Conservation (phyloP, 2,888 invertebrate genomes). For the Seira ritae region DNA sequence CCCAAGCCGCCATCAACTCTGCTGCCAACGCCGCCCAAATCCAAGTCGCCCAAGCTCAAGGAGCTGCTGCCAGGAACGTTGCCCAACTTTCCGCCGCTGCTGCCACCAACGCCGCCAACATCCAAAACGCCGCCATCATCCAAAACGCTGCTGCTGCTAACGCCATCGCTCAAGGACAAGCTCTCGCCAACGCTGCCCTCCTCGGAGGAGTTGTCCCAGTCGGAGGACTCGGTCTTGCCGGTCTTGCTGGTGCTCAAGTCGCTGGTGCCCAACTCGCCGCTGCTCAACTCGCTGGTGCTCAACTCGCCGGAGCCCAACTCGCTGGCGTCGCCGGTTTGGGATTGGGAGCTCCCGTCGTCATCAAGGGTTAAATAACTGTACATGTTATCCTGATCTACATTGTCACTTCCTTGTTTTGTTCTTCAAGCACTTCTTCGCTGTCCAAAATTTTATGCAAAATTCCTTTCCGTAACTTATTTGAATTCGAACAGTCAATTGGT, state of each 20-base stretch:
- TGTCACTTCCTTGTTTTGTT: no score
- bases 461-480: no score
- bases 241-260: background rate
- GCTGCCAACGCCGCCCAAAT: background rate
- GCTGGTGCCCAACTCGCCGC: background rate
- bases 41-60: background rate
- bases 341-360: no score
- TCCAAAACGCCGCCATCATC: background rate
- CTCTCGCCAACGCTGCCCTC: background rate
- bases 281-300: no score
- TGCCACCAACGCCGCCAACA: background rate
- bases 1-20: background rate
- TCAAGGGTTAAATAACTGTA: no score
- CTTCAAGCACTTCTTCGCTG: no score
- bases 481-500: no score
- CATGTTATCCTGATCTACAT: no score
- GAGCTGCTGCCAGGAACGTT: no score
- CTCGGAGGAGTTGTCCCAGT: background rate
- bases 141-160: background rate
- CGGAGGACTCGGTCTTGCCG: conserved; percentile 1
- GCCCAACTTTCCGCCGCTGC: background rate
- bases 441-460: no score
- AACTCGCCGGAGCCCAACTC: no score
- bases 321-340: background rate
- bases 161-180: background rate